Evolutionary conservation across 2,113 vertebrate genomes (phyloP).

Genomic region (Lepus timidus): DNA sequence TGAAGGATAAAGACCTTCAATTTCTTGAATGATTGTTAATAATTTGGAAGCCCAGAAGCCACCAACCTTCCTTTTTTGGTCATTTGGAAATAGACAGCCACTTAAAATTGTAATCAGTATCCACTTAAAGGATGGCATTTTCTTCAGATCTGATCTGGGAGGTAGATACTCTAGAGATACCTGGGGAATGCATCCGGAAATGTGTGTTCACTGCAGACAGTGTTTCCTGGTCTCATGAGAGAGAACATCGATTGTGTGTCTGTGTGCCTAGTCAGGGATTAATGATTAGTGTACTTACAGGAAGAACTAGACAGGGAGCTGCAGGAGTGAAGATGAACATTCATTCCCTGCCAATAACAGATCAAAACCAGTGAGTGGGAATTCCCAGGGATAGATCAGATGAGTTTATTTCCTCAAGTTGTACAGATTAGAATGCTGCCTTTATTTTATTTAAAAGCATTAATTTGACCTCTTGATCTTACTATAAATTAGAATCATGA

Average conservation of each 20-base stretch:
- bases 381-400: neutral
- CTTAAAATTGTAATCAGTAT: neutral
- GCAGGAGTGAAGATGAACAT: neutral
- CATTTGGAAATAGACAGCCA: constrained; percentile 17
- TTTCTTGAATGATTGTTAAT: neutral
- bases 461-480: constrained; percentile 39
- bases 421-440: constrained; percentile 5
- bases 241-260: neutral
- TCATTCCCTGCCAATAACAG: constrained; percentile 22
- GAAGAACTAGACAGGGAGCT: constrained; percentile 19
- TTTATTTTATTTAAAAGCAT: constrained; percentile 32
- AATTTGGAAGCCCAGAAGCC: constrained; percentile 19
- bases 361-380: constrained; percentile 9
- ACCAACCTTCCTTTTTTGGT: neutral
- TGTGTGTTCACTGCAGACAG: neutral
- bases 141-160: constrained; percentile 30
- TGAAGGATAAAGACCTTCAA: neutral
- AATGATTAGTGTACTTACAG: neutral
- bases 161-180: neutral
- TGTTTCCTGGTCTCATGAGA: neutral
- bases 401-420: constrained; percentile 51
- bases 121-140: neutral
- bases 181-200: neutral
- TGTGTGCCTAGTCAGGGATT: neutral
- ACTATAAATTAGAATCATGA: neutral